Percentiles rank a stretch among this genome's conserved stretches.
phyloP scores from a whole-genome alignment of 2,797 vertebrate species.

The Danio aesculapii region DNA sequence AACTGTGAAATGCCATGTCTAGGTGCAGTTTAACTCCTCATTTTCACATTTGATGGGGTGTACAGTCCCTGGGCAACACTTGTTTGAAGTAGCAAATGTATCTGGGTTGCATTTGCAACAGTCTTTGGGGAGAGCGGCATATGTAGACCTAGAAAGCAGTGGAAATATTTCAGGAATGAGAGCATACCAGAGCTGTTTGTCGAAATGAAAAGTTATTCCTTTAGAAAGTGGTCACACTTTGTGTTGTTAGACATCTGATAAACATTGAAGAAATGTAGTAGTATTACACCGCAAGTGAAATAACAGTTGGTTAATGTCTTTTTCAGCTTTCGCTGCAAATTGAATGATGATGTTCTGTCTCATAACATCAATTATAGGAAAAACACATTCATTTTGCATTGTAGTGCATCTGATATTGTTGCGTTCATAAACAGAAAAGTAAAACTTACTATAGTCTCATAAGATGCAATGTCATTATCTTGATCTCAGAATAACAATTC shows the following conservation, averaged over 20 bases:
- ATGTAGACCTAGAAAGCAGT: slow-evolving; percentile 22
- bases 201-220: background rate
- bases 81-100: slow-evolving; percentile 41
- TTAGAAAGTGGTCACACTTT: background rate
- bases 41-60: slow-evolving; percentile 51
- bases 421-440: background rate
- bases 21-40: slow-evolving; percentile 41
- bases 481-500: background rate
- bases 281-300: background rate
- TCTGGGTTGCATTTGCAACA: slow-evolving; percentile 46
- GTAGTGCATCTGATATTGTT: background rate
- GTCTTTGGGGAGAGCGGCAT: slow-evolving; percentile 27
- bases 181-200: slow-evolving; percentile 15
- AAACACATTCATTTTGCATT: slow-evolving; percentile 18
- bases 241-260: background rate
- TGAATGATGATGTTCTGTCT: background rate
- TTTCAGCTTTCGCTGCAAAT: background rate
- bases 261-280: background rate
- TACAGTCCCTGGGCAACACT: slow-evolving; percentile 35
- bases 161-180: slow-evolving; percentile 13
- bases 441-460: background rate
- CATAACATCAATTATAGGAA: background rate
- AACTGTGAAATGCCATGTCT: slow-evolving; percentile 39
- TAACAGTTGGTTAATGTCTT: slow-evolving; percentile 12
- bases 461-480: background rate